Base-by-base conservation (phyloP, 2,113 vertebrate genomes). In the Mustelus asterias region DNA sequence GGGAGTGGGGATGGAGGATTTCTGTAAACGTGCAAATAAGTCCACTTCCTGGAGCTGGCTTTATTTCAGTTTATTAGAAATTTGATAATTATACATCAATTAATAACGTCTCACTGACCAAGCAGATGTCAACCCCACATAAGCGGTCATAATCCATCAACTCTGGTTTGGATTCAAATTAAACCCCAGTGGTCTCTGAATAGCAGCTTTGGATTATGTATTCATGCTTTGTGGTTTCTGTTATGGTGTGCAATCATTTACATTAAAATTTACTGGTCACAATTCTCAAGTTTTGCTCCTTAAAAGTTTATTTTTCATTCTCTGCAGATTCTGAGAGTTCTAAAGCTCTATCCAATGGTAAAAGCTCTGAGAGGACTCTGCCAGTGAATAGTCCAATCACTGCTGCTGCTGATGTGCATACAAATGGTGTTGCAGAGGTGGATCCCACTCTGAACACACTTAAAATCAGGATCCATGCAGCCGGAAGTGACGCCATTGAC, bases 401-500 rank as follows among this genome's bases (percentile, higher is more conserved):
- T 20, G 41, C 41, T 72, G 69, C 60, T 37, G 20, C 63, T 41
- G 89, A 20, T 18, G 16, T 65, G 33, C 33, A 65, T 22, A 22
- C 60, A 93, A 65, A 76, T 44, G 37, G 67, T 33, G 44, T 76
- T 65, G 33, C n/a, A 5, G 88, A 60, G 29, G 37, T 26, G 8
- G 26, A 24, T 94, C 88, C 88, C 41, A 22, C 11, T 76, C 88
- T 11, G 26, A 95, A 96, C 80, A 16, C 95, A 16, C 96, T 96
- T 92, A 70, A 96, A 85, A 78, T 96, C 65, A 96, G 96, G 70
- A 72, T 96, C 83, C 96, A 96, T 5, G 26, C 96, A 29, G 78
- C 96, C 26, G 95, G 96, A 85, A 96, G 95, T 93, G 96, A 96
- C 63, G 10, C 20, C 83, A 58, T 96, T 86, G 96, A 96, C 83